These are phyloP conservation scores for Drosophila pandora DNA, from an alignment of 1,140 invertebrate species.

Conservation along the genomic window DNA sequence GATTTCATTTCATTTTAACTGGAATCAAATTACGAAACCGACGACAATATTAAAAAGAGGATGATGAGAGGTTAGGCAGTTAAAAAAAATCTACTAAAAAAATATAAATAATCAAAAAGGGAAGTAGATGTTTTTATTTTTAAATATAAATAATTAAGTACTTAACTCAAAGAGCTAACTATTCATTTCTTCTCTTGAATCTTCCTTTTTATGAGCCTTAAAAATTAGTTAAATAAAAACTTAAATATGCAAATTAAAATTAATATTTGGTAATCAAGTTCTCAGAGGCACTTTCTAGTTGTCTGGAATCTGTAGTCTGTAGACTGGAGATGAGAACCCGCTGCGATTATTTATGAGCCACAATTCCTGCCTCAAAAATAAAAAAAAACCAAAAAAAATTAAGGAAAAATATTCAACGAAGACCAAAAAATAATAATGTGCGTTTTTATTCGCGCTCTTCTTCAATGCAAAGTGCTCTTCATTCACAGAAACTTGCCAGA, in stretches of 20 bases:
- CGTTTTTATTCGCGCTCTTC: conserved; percentile 28
- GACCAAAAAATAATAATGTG: neutral
- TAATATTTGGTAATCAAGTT: neutral
- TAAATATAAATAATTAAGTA: too few relatives aligned
- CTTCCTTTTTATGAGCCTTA: neutral
- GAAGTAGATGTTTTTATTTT: neutral
- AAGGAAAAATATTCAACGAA: conserved; percentile 9
- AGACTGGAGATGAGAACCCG: neutral
- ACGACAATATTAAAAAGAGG: conserved; percentile 43
- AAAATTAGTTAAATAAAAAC: neutral
- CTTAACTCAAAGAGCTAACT: too few relatives aligned
- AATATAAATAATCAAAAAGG: conserved; percentile 25
- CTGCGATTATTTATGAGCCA: conserved; percentile 48
- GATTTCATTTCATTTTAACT: conserved; percentile 80
- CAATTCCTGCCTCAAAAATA: conserved; percentile 27
- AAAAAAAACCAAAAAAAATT: neutral
- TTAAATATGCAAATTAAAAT: neutral
- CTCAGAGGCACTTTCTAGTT: conserved; percentile 1
- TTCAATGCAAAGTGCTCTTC: conserved; percentile 79
- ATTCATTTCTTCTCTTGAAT: neutral
- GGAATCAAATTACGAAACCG: conserved; percentile 79
- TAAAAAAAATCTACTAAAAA: conserved; percentile 3
- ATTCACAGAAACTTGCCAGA: conserved; percentile 64
- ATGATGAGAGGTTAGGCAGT: conserved; percentile 22
- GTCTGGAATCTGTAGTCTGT: neutral